Percentiles rank a stretch among this genome's conserved stretches.
phyloP scores from a whole-genome alignment of 2,797 vertebrate genomes.

The Chelon labrosus region DNA sequence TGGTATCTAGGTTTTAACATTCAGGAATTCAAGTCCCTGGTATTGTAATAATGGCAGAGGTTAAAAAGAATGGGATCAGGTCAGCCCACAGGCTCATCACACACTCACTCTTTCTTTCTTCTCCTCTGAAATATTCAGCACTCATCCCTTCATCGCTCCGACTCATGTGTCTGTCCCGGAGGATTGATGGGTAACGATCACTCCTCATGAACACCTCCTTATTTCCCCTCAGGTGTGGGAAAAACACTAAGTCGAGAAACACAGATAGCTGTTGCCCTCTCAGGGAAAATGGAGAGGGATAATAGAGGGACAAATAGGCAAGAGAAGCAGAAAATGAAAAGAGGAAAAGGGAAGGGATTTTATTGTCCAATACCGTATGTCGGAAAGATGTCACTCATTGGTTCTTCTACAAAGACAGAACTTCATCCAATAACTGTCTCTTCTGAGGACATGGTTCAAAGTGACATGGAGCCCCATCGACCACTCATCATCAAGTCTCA shows the following conservation, averaged over 20 bases:
- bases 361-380: slow-evolving; percentile 22
- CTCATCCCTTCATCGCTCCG: slow-evolving; percentile 68
- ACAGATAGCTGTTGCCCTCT: slow-evolving; percentile 27
- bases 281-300: slow-evolving; percentile 15
- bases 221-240: slow-evolving; percentile 63
- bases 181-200: slow-evolving; percentile 74
- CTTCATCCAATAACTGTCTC: slow-evolving; percentile 32
- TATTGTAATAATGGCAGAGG: not conserved
- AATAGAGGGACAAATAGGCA: slow-evolving; percentile 8
- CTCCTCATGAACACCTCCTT: slow-evolving; percentile 66
- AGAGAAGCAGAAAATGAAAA: slow-evolving; percentile 16
- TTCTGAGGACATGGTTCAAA: slow-evolving; percentile 52
- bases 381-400: slow-evolving; percentile 41
- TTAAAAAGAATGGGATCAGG: slow-evolving; percentile 14
- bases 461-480: slow-evolving; percentile 33
- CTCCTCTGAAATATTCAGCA: slow-evolving; percentile 76
- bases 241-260: slow-evolving; percentile 41
- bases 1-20: not conserved
- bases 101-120: slow-evolving; percentile 35
- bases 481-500: slow-evolving; percentile 56
- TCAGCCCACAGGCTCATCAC: slow-evolving; percentile 17
- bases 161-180: slow-evolving; percentile 61
- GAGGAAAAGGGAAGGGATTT: slow-evolving; percentile 12
- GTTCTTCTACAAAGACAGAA: slow-evolving; percentile 11
- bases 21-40: not conserved